A percentile compares a stretch with the other conserved stretches of the same genome.
These are phyloP conservation scores for Epsilonema sp. DNA, from an alignment of 2,888 invertebrate species.

Conservation along the genomic window DNA sequence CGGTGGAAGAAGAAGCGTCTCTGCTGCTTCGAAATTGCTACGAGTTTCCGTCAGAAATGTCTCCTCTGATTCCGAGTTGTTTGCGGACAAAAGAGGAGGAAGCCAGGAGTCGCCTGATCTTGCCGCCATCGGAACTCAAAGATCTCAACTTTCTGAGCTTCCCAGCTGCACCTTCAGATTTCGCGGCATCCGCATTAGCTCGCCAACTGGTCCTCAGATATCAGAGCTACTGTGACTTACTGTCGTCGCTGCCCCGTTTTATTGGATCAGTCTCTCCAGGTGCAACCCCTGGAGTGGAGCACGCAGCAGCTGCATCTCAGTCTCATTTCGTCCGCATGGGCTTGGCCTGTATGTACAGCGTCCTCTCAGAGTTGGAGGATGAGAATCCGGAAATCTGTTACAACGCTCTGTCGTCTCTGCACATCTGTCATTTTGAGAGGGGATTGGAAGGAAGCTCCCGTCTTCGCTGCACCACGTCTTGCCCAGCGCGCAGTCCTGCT, in stretches of 20 bases:
- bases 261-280: neutral
- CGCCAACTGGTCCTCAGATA: constrained; percentile 55
- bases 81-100: too few relatives aligned
- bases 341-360: constrained; percentile 56
- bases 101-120: too few relatives aligned
- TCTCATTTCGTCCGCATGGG: constrained; percentile 32
- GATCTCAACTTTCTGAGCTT: too few relatives aligned
- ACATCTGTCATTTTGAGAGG: too few relatives aligned
- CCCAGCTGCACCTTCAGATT: constrained; percentile 50
- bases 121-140: too few relatives aligned
- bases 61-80: too few relatives aligned
- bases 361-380: constrained; percentile 64
- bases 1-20: too few relatives aligned
- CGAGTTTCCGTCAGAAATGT: too few relatives aligned
- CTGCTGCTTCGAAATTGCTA: too few relatives aligned
- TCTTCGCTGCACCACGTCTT: too few relatives aligned
- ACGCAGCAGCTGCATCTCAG: constrained; percentile 9
- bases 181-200: constrained; percentile 66
- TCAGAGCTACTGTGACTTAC: constrained; percentile 30
- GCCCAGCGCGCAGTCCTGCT: too few relatives aligned
- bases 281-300: constrained; percentile 9
- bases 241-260: constrained; percentile 30
- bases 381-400: constrained; percentile 67
- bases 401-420: constrained; percentile 58
- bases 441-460: too few relatives aligned